These are phyloP conservation scores for Mythimna vitellina DNA, from an alignment of 2,888 invertebrate species.

Conservation along the genomic window DNA sequence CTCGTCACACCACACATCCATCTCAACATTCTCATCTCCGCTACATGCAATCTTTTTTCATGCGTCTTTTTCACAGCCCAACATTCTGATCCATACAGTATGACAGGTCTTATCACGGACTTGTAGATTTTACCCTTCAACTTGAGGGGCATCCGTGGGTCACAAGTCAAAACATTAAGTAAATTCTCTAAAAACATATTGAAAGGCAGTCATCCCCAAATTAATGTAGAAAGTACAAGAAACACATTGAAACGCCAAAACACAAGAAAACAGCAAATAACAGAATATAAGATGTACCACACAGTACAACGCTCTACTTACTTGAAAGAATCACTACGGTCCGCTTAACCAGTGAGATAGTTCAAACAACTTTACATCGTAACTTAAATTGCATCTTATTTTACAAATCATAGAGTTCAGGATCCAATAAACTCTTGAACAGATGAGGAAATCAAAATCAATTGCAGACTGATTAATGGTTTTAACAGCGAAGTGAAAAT, in stretches of 20 bases:
- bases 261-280: slow-evolving; percentile 29
- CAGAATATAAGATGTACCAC: slow-evolving; percentile 27
- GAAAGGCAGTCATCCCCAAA: neutral
- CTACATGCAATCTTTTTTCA: too few relatives aligned
- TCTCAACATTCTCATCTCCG: too few relatives aligned
- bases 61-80: too few relatives aligned
- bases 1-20: too few relatives aligned
- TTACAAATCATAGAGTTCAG: slow-evolving; percentile 12
- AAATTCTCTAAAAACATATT: neutral
- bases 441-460: slow-evolving; percentile 49
- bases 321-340: slow-evolving; percentile 69
- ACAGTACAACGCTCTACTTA: slow-evolving; percentile 69
- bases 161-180: neutral
- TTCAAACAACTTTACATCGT: slow-evolving; percentile 25
- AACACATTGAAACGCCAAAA: slow-evolving; percentile 29
- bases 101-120: too few relatives aligned
- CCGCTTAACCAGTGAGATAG: slow-evolving; percentile 54
- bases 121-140: too few relatives aligned
- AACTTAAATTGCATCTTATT: slow-evolving; percentile 47
- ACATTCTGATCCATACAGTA: too few relatives aligned
- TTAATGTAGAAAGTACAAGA: slow-evolving; percentile 23
- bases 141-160: too few relatives aligned
- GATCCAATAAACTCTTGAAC: slow-evolving; percentile 4
- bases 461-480: slow-evolving; percentile 49
- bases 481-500: slow-evolving; percentile 48